These are phyloP conservation scores for Halocynthia roretzi DNA, from an alignment of 23 tunicate genomes.

Conservation along the genomic window DNA sequence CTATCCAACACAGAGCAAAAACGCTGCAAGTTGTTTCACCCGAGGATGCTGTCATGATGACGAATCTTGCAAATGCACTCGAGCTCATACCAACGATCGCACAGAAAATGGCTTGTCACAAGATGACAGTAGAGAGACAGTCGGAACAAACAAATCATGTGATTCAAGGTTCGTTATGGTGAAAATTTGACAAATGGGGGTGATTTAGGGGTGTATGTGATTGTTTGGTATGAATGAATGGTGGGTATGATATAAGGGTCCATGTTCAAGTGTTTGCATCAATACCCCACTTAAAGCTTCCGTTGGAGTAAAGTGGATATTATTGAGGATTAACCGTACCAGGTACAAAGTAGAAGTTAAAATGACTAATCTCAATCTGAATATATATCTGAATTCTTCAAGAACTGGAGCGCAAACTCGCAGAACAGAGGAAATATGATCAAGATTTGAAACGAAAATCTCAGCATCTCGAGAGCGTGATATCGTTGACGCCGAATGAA, in stretches of 20 bases:
- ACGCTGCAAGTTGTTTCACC: conserved; percentile 5
- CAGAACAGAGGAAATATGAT: conserved; percentile 74
- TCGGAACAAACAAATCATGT: conserved; percentile 46
- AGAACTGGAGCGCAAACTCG: conserved; percentile 70
- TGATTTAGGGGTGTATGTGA: no score
- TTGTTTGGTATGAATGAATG: no score
- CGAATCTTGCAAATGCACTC: conserved; percentile 53
- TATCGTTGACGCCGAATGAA: conserved; percentile 54
- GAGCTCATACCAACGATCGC: conserved; percentile 61
- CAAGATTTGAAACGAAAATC: conserved; percentile 80
- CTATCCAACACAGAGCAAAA: conserved; percentile 14
- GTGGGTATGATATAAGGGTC: no score
- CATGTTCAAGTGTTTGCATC: no score
- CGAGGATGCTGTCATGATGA: conserved; percentile 61
- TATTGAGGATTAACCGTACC: no score
- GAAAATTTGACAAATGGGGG: no score
- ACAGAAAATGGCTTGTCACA: conserved; percentile 37
- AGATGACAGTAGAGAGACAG: conserved; percentile 63
- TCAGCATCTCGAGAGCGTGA: conserved; percentile 49
- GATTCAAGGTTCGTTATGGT: conserved; percentile 52
- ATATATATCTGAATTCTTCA: neutral
- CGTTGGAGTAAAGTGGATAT: no score
- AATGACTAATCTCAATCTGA: neutral
- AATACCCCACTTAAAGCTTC: no score
- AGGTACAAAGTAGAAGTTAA: no score